Evolutionary conservation across 2,888 invertebrate genomes (phyloP), one percentile per base, ranked within the genome.

Genomic region (Amphipoea lucens): DNA sequence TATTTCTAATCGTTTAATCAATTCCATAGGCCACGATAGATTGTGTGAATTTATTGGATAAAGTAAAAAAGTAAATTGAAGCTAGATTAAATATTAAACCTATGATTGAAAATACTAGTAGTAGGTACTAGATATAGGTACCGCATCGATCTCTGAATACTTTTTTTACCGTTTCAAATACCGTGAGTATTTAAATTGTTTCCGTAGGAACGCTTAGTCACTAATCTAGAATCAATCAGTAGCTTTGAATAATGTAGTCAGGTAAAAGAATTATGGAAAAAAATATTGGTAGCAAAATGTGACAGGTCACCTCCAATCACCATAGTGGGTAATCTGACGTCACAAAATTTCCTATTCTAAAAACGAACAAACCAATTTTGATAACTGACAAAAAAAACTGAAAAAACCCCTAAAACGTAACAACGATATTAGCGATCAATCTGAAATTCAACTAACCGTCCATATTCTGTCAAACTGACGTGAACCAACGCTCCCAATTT

Each of bases 401-500:
- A 23, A 63, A 69, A 84, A 70, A 65, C 1, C 70, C 74, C 71
- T 74, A 86, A 90, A 91, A 90, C 88, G 81, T 80, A 79, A 85
- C 82, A 91, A 90, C 87, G 86, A 90, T 89, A 90, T 88, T 90
- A 91, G 90, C 91, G 90, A 94, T 94, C 94, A 93, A 94, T 94
- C 93, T 90, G 87, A 90, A 94, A 94, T 92, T 94, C 94, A 94
- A 94, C 92, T 93, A 93, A 90, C 93, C 91, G 92, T 94, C 93
- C 91, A 93, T 93, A 91, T 93, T 92, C 93, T 92, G 94, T 95
- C 95, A 93, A 93, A 93, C 90, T 91, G 92, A 92, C 92, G 91
- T 91, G 91, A 91, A 91, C 92, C 93, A 85, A 91, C 92, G 92
- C 94, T 93, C 92, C 94, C 94, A 95, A 95, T 95, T 95, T 94